phyloP scores from a whole-genome alignment of 64 coral and sea anemone species.

The Montipora capricornis region DNA sequence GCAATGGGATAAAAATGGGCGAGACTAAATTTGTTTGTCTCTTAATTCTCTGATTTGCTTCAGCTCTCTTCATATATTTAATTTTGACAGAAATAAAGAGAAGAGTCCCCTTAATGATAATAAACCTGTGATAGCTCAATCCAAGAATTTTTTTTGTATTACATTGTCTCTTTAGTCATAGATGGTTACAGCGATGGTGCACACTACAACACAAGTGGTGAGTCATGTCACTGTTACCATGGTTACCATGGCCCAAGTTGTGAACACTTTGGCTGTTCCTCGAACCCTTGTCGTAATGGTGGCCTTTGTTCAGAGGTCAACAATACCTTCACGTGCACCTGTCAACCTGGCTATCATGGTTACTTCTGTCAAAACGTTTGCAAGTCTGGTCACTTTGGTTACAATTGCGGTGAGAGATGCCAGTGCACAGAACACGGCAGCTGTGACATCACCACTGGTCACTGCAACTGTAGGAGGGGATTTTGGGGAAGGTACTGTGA shows the following conservation, averaged over 20 bases:
- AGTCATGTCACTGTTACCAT: constrained; percentile 82
- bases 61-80: too few species aligned
- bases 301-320: constrained; percentile 66
- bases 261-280: constrained; percentile 86
- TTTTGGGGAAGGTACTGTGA: constrained; percentile 78
- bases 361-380: constrained; percentile 77
- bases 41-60: too few species aligned
- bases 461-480: constrained; percentile 76
- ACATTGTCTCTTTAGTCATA: background rate
- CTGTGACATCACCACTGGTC: constrained; percentile 77
- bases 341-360: constrained; percentile 81
- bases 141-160: background rate
- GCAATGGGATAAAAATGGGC: too few species aligned
- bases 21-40: too few species aligned
- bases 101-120: too few species aligned
- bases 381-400: constrained; percentile 79
- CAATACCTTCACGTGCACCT: constrained; percentile 62
- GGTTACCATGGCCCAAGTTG: constrained; percentile 94
- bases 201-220: background rate
- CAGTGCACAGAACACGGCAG: constrained; percentile 70
- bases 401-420: constrained; percentile 75
- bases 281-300: constrained; percentile 84
- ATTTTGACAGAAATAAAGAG: too few species aligned
- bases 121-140: too few species aligned
- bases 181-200: background rate